Base-by-base conservation (phyloP, 2,888 invertebrate genomes). In the Heliconius hortense region DNA sequence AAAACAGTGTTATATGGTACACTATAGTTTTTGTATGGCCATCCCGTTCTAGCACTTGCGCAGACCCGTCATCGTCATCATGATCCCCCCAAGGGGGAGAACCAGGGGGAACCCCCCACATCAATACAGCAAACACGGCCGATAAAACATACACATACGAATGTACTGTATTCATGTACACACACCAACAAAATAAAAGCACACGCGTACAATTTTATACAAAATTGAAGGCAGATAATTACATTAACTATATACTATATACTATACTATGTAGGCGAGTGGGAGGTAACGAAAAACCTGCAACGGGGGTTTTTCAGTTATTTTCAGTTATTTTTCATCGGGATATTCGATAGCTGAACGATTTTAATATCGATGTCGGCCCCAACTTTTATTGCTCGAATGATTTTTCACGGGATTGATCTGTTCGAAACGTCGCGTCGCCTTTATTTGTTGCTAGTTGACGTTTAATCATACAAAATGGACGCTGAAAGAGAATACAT, bases 21-120 rank as follows among this genome's bases (percentile, higher is more conserved):
- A 83, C 80, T 81, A 81, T 82, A 83, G 84, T 86, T 87, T 88
- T 85, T 85, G 81, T 85, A 78, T 79, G 63, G 35, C 82, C 81
- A 69, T 92, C 93, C 82, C 90, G 78, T 81, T 92, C 90, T 81
- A 74, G 79, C 91, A 80, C 83, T 85, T 86, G 90, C 87, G 91
- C 90, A 93, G 91, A 89, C 91, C 87, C 89, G 85, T 82, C 86
- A 86, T 93, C 92, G 89, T 92, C 90, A 88, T 92, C 90, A 91
- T 88, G 84, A 86, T 77, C 83, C 85, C 87, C 83, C 79, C 69
- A 78, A 84, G 82, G 82, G 77, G 78, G 78, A 35, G 80, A 80
- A 79, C 76, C 72, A 72, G 76, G 79, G 76, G 77, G 78, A 73
- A 72, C 77, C 82, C 81, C 82, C 87, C 86, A 88, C 89, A 82